Percentiles rank a stretch among this genome's conserved stretches.
phyloP scores from a whole-genome alignment of 2,888 invertebrate species.

The Chrysotoxum bicinctum region DNA sequence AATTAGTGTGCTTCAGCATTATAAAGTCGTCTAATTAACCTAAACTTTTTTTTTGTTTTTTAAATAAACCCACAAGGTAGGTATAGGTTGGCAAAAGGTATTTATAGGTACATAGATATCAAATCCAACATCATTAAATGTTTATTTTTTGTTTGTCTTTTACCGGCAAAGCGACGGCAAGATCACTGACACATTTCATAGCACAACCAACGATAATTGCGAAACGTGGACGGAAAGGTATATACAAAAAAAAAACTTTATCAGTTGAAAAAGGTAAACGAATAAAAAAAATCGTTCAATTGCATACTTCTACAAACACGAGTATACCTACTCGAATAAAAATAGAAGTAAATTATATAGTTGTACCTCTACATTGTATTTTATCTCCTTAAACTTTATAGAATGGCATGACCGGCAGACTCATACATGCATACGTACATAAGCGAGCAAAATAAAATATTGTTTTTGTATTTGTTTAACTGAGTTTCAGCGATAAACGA shows the following conservation, averaged over 20 bases:
- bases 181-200: conserved; percentile 65
- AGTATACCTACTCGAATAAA: neutral
- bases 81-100: too few species aligned
- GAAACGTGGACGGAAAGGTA: conserved; percentile 43
- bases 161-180: neutral
- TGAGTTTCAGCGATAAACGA: conserved; percentile 42
- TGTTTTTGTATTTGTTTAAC: conserved; percentile 32
- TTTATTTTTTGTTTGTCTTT: conserved; percentile 13
- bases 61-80: neutral
- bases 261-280: conserved; percentile 37
- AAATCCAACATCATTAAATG: neutral
- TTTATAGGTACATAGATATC: neutral
- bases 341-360: conserved; percentile 31
- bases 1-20: too few species aligned
- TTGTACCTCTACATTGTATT: neutral
- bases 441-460: neutral
- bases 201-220: conserved; percentile 46
- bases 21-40: too few species aligned
- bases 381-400: neutral
- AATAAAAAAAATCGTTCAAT: conserved; percentile 29
- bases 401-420: conserved; percentile 58
- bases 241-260: conserved; percentile 17
- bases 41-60: neutral
- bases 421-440: conserved; percentile 12
- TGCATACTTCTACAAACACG: conserved; percentile 10